These are phyloP conservation scores for Tetranychus cinnabarinus DNA, from an alignment of 1,140 invertebrate genomes.

Conservation along the genomic window DNA sequence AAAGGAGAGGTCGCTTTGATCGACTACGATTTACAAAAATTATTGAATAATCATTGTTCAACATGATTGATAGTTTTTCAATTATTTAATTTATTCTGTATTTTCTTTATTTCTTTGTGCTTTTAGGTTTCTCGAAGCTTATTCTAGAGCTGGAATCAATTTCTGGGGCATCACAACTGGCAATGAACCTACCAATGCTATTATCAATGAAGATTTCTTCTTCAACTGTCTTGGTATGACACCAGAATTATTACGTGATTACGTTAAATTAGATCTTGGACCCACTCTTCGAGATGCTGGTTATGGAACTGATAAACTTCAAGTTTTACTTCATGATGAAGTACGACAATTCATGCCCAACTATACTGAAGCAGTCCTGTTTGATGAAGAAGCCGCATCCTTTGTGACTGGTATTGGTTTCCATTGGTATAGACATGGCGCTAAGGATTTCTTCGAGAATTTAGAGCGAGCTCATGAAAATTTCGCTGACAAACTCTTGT, in stretches of 20 bases:
- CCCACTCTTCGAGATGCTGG: constrained; percentile 19
- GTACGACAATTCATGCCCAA: neutral
- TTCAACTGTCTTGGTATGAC: neutral
- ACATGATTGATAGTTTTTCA: too few species aligned
- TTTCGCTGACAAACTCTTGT: constrained; percentile 41
- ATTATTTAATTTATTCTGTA: neutral
- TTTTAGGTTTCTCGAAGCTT: constrained; percentile 32
- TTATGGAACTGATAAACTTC: constrained; percentile 8
- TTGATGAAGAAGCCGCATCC: constrained; percentile 5
- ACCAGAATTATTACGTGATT: constrained; percentile 1
- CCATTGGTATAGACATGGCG: constrained; percentile 38
- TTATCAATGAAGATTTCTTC: neutral
- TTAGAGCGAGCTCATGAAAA: constrained; percentile 19
- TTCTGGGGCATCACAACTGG: constrained; percentile 36
- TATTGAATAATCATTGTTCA: too few species aligned
- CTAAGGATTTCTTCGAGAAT: neutral
- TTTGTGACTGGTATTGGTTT: constrained; percentile 20
- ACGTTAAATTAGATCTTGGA: constrained; percentile 1
- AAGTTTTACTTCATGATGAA: constrained; percentile 4
- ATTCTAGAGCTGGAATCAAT: constrained; percentile 25
- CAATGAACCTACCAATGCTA: constrained; percentile 28
- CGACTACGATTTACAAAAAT: too few species aligned
- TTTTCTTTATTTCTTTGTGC: neutral
- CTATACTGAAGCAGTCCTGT: neutral
- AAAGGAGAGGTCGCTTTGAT: too few species aligned